phyloP scores from a whole-genome alignment of 2,888 invertebrate genomes.

The Aleiodes alternator region DNA sequence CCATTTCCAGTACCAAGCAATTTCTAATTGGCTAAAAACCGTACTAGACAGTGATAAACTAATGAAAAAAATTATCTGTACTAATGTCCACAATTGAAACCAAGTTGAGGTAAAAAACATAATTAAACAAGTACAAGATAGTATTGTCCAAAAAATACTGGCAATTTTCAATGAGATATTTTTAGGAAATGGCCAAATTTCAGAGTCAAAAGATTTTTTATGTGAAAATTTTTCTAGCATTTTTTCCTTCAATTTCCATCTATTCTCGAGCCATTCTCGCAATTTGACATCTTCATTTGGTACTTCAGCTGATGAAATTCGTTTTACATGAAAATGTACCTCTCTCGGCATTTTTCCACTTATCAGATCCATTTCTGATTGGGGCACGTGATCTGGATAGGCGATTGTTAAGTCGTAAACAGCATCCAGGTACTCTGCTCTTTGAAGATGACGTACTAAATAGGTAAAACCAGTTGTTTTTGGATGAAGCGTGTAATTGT shows the following conservation, averaged over 20 bases:
- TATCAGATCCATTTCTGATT: conserved; percentile 84
- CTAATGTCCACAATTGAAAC: conserved; percentile 69
- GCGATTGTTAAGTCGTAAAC: conserved; percentile 93
- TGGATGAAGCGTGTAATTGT: conserved; percentile 89
- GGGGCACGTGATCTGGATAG: conserved; percentile 86
- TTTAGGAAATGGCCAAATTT: conserved; percentile 69
- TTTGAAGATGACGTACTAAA: conserved; percentile 78
- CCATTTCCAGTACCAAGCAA: conserved; percentile 72
- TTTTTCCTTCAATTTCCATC: conserved; percentile 83
- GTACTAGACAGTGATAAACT: conserved; percentile 66
- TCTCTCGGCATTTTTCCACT: conserved; percentile 84
- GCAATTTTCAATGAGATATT: conserved; percentile 76
- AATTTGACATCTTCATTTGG: conserved; percentile 79
- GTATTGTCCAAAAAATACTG: conserved; percentile 81
- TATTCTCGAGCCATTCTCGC: conserved; percentile 80
- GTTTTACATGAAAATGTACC: conserved; percentile 86
- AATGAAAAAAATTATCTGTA: conserved; percentile 66
- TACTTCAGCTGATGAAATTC: conserved; percentile 79
- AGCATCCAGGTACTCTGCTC: conserved; percentile 81
- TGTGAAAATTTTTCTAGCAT: conserved; percentile 79
- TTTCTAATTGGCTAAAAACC: conserved; percentile 71
- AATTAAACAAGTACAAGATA: conserved; percentile 70
- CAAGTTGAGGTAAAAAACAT: conserved; percentile 68
- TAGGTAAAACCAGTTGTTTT: conserved; percentile 88
- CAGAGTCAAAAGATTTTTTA: conserved; percentile 76